phyloP scores from a whole-genome alignment of 2,113 vertebrate species.

The Actinemys pallida region DNA sequence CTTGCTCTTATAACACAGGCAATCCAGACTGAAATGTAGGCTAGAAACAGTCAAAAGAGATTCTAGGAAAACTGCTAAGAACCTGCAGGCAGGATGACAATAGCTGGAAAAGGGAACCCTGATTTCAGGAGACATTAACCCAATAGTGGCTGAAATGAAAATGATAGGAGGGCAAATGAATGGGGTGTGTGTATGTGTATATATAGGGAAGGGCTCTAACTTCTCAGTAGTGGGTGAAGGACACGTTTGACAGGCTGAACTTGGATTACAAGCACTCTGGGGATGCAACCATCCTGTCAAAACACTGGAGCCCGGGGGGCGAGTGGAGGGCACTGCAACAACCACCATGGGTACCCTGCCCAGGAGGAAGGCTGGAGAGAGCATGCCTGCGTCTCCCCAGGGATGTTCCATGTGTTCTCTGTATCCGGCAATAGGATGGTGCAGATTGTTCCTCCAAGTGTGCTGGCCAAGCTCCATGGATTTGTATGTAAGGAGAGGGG shows the following conservation, averaged over 20 bases:
- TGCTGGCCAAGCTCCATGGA: background rate
- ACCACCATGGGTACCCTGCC: background rate
- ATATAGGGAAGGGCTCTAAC: background rate
- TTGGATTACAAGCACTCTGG: background rate
- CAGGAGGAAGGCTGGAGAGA: no score
- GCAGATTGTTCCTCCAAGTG: background rate
- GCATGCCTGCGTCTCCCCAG: no score
- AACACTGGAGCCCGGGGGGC: background rate
- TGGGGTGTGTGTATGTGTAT: no score
- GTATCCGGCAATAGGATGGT: background rate
- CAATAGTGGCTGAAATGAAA: background rate
- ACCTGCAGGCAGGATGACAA: background rate
- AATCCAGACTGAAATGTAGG: background rate
- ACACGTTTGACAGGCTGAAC: background rate
- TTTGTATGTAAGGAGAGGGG: background rate
- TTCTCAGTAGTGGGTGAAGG: background rate
- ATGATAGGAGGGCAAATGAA: background rate
- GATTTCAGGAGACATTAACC: background rate
- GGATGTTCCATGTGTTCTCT: background rate
- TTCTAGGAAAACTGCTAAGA: background rate
- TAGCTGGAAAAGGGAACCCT: background rate
- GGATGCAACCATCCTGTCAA: background rate
- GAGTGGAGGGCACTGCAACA: background rate
- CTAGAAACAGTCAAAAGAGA: background rate
- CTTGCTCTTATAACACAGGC: background rate